These are phyloP conservation scores for Erebia ligea DNA, from an alignment of 2,888 invertebrate genomes.

Conservation along the genomic window DNA sequence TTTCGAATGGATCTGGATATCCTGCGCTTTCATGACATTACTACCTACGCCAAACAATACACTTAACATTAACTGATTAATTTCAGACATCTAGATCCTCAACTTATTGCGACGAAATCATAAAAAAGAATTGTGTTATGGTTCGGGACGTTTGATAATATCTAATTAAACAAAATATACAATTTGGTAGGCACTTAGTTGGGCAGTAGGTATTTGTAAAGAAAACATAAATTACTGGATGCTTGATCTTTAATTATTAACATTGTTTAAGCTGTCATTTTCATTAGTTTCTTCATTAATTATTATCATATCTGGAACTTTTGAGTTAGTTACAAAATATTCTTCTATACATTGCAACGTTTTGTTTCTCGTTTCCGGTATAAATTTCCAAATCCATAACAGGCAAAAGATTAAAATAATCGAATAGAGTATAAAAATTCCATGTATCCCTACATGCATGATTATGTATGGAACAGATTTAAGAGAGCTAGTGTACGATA, in stretches of 20 bases:
- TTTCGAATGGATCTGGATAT: too few relatives aligned
- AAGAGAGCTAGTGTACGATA: slow-evolving; percentile 29
- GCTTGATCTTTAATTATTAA: not conserved
- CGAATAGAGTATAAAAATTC: slow-evolving; percentile 32
- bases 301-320: not conserved
- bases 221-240: not conserved
- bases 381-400: slow-evolving; percentile 30
- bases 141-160: too few relatives aligned
- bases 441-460: slow-evolving; percentile 28
- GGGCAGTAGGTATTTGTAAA: not conserved
- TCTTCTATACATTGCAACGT: slow-evolving; percentile 37
- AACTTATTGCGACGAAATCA: not conserved
- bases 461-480: slow-evolving; percentile 36
- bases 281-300: slow-evolving; percentile 15
- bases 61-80: too few relatives aligned
- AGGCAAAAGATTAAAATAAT: slow-evolving; percentile 29
- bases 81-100: too few relatives aligned
- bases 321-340: slow-evolving; percentile 17
- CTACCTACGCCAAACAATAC: too few relatives aligned
- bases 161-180: too few relatives aligned
- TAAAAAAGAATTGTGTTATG: too few relatives aligned
- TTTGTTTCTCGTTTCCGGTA: slow-evolving; percentile 36
- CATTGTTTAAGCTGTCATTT: slow-evolving; percentile 11
- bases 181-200: too few relatives aligned
- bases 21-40: too few relatives aligned